These are phyloP conservation scores for Gobio occitaniae DNA, from an alignment of 2,797 vertebrate species.

Conservation along the genomic window DNA sequence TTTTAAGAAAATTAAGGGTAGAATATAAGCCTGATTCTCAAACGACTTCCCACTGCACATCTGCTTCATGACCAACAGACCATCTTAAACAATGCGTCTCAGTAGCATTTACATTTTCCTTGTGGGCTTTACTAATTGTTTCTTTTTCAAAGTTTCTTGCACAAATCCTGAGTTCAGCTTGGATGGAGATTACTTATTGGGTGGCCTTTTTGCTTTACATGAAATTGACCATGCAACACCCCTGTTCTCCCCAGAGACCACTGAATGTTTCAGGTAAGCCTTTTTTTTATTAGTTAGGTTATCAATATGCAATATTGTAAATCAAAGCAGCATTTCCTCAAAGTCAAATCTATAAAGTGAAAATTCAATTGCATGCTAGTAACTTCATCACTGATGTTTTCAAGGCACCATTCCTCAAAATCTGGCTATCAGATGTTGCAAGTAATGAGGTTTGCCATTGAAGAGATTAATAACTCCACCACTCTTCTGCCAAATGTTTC, in stretches of 20 bases:
- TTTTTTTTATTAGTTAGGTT: neutral
- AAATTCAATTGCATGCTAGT: neutral
- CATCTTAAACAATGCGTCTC: neutral
- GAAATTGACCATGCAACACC: accelerated
- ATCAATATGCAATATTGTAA: neutral
- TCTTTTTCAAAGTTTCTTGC: conserved; percentile 18
- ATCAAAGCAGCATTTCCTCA: neutral
- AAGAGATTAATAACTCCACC: conserved; percentile 83
- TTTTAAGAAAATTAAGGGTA: conserved; percentile 1
- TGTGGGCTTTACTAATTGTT: neutral
- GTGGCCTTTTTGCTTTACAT: conserved; percentile 77
- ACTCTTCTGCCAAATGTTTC: conserved; percentile 77
- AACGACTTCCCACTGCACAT: neutral
- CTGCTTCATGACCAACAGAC: neutral
- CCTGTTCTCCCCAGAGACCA: conserved; percentile 57
- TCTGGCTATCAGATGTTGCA: conserved; percentile 78
- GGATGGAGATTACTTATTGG: conserved; percentile 75
- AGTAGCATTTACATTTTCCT: neutral
- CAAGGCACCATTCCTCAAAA: conserved; percentile 63
- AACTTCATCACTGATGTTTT: neutral
- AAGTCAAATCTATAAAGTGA: neutral
- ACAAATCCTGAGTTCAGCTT: conserved; percentile 68
- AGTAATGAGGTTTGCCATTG: conserved; percentile 82
- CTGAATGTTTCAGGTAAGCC: conserved; percentile 72
- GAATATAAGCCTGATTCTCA: neutral